Percentiles rank a stretch among this genome's conserved stretches.
phyloP scores from a whole-genome alignment of 2,888 invertebrate species.

The Lingula anatina region DNA sequence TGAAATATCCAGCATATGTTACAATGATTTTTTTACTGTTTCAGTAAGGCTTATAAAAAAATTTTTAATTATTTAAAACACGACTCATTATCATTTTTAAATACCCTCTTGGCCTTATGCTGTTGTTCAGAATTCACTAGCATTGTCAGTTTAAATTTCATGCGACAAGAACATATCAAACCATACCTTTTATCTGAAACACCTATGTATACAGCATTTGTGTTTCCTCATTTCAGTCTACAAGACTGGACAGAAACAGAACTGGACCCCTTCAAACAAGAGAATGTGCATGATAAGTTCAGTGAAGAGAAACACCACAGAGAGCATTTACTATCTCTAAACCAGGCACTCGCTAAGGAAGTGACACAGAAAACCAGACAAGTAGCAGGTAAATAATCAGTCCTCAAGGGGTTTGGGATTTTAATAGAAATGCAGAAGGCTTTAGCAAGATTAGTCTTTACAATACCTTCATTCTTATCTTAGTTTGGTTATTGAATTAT shows the following conservation, averaged over 20 bases:
- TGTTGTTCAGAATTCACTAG: neutral
- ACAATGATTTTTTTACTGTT: neutral
- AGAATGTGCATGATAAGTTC: constrained; percentile 64
- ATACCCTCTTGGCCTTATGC: no score
- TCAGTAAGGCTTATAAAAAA: neutral
- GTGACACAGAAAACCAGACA: constrained; percentile 94
- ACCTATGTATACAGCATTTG: no score
- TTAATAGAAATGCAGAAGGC: no score
- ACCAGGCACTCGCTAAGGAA: constrained; percentile 74
- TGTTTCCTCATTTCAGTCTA: no score
- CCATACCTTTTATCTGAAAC: no score
- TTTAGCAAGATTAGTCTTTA: no score
- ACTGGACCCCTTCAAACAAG: no score
- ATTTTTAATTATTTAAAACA: neutral
- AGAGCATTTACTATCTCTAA: constrained; percentile 81
- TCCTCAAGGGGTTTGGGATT: no score
- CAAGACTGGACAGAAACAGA: constrained; percentile 38
- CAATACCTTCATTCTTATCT: no score
- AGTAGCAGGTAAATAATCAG: constrained; percentile 76
- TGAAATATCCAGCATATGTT: constrained; percentile 9
- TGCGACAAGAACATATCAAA: no score
- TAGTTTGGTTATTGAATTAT: no score
- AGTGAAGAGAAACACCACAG: constrained; percentile 81
- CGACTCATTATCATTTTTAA: no score
- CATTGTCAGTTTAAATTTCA: neutral